Evolutionary conservation across 1,140 invertebrate species (phyloP).

Genomic region (Riptortus pedestris): DNA sequence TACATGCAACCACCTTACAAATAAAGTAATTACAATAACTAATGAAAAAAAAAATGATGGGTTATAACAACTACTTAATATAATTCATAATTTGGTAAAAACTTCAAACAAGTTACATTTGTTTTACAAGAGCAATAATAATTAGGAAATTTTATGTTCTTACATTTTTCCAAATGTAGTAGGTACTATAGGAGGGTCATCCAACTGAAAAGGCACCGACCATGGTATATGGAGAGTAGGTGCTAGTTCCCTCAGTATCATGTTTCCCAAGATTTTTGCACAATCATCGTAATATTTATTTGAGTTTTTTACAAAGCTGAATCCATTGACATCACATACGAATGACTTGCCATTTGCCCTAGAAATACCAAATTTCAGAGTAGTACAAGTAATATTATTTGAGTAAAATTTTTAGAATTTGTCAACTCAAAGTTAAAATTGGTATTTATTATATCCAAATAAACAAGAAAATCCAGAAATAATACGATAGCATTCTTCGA

Average conservation of each 20-base stretch:
- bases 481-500: no score
- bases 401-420: conserved; percentile 7
- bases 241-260: conserved; percentile 84
- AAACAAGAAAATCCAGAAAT: no score
- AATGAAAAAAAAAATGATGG: no score
- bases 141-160: conserved; percentile 33
- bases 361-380: no score
- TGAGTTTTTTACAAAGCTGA: conserved; percentile 99
- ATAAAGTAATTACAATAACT: no score
- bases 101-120: not conserved
- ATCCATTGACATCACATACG: conserved; percentile 99
- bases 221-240: conserved; percentile 93
- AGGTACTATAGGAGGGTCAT: conserved; percentile 97
- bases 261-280: conserved; percentile 91
- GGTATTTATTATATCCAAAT: no score
- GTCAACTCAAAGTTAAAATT: no score
- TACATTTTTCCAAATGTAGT: conserved; percentile 98
- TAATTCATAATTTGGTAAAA: no score
- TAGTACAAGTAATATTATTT: no score
- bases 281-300: conserved; percentile 99
- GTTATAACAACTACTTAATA: no score
- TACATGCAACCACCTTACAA: no score
- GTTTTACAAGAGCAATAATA: no score
- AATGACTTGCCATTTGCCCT: conserved; percentile 97
- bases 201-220: conserved; percentile 91